Evolutionary conservation across 2,888 invertebrate genomes (phyloP), one percentile per base, ranked within the genome.

Genomic region (Erebia palarica): DNA sequence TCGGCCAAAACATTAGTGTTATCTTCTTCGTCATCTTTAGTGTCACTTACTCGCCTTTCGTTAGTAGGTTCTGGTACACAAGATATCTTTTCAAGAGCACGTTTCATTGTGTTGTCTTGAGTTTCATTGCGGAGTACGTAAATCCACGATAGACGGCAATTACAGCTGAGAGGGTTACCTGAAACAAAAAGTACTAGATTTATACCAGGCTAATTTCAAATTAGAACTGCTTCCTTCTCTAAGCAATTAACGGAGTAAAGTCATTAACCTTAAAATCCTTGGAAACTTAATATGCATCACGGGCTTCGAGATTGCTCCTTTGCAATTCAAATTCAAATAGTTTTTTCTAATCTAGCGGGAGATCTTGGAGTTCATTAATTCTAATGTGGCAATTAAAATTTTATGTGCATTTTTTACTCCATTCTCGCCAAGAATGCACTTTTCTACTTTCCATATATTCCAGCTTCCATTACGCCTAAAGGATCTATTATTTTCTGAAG

Each of bases 161-260:
- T 96, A 91, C 97, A 97, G 87, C 95, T 94, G 89, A 97, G 95
- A 82, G 95, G 95, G 93, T 97, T 97, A 86, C 96, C 97, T 97
- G 95, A 59, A 88, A 90, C 76, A 74, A 73, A 69, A 60, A 55
- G 55, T 18, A 10, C 18, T 10, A 18, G 16, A 16, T 55, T 55
- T 11, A 70, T 57, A 55, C 21, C 57, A 71, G 63, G 64, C 58
- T 72, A 75, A 76, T 75, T 73, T 63, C 66, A 71, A 74, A 72
- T 76, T 68, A 65, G 59, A 72, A 69, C 60, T 44, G 68, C 65
- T 68, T 69, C 73, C 47, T 70, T 65, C 66, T 67, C 68, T 65
- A 60, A 21, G 57, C 61, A 71, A 74, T 75, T 70, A 75, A 64
- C 36, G 55, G 44, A 73, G 65, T 64, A 71, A 65, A 68, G 71